These are phyloP conservation scores for Sipha maydis DNA, from an alignment of 2,888 invertebrate genomes.

Conservation along the genomic window DNA sequence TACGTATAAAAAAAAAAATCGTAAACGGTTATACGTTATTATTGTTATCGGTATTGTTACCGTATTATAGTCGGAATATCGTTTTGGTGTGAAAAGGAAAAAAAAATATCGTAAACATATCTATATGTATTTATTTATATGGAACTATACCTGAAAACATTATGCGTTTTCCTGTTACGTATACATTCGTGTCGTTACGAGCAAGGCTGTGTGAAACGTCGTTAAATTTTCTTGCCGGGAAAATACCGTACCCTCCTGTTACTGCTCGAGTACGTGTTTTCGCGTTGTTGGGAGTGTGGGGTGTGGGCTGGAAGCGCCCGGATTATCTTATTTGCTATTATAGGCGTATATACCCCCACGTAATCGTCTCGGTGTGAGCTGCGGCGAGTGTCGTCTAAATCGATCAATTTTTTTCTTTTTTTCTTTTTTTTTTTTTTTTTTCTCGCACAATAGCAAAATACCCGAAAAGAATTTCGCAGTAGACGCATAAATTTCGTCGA, in stretches of 20 bases:
- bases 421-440: background rate
- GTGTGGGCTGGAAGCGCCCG: background rate
- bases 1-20: too few species aligned
- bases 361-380: background rate
- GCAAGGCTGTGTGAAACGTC: background rate
- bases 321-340: background rate
- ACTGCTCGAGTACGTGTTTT: too few species aligned
- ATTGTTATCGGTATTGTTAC: too few species aligned
- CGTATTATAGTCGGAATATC: too few species aligned
- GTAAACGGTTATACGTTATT: too few species aligned
- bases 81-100: too few species aligned
- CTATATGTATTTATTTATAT: too few species aligned
- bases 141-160: too few species aligned
- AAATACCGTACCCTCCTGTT: too few species aligned
- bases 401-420: constrained; percentile 23
- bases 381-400: background rate
- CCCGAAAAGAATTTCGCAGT: background rate
- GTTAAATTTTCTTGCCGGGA: background rate
- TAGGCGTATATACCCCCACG: background rate
- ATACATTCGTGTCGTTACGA: background rate
- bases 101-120: too few species aligned
- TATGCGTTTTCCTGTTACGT: too few species aligned
- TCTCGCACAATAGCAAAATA: background rate
- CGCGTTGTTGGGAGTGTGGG: background rate
- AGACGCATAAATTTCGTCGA: constrained; percentile 37